A percentile compares a stretch with the other conserved stretches of the same genome.
Evolutionary conservation across 2,113 vertebrate genomes (phyloP).

Genomic region (Pan paniscus): DNA sequence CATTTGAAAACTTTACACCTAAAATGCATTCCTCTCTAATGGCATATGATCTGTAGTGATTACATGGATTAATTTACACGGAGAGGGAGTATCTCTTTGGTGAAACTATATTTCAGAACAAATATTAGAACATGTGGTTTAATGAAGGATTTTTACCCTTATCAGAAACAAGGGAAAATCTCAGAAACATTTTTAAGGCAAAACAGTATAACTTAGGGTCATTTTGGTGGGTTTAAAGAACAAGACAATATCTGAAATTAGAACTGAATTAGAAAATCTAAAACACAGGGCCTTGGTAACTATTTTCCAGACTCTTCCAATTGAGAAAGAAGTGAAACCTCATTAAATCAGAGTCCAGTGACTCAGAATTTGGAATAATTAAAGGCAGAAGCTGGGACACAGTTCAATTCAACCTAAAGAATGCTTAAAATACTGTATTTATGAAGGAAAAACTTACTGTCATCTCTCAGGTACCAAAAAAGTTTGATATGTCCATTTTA

Average conservation of each 20-base stretch:
- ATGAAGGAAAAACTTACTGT: slow-evolving; percentile 12
- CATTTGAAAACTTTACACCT: neutral
- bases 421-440: slow-evolving; percentile 48
- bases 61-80: neutral
- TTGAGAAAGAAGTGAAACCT: slow-evolving; percentile 54
- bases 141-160: neutral
- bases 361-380: slow-evolving; percentile 57
- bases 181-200: neutral
- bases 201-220: neutral
- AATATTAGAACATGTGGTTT: neutral
- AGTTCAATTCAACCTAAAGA: slow-evolving; percentile 30
- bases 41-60: neutral
- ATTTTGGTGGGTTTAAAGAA: neutral
- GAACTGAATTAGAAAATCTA: neutral
- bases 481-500: neutral
- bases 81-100: neutral
- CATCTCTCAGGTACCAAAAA: neutral
- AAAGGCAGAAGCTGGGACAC: slow-evolving; percentile 45
- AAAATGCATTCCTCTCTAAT: neutral
- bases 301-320: slow-evolving; percentile 48
- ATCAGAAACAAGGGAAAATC: neutral
- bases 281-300: neutral
- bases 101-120: neutral
- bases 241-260: slow-evolving; percentile 30
- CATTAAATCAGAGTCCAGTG: slow-evolving; percentile 55